Percentiles rank a stretch among this genome's conserved stretches.
Conservation (phyloP, 2,888 invertebrate genomes). For the Dinocampus coccinellae region DNA sequence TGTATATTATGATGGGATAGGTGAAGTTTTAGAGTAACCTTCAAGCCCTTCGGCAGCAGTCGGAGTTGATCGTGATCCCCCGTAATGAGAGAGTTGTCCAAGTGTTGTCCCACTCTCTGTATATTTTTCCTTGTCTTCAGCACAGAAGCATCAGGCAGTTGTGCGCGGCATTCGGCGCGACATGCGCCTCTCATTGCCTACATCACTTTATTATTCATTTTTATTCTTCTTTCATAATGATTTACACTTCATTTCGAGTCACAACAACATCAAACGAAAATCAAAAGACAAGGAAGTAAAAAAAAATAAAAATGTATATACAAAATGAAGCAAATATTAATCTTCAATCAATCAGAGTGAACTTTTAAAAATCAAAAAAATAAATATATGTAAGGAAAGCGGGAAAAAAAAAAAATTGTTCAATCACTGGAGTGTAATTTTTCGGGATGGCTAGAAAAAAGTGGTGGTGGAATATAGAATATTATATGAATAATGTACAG, state of each 20-base stretch:
- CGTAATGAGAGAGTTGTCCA: constrained; percentile 37
- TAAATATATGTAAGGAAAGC: background rate
- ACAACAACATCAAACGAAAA: background rate
- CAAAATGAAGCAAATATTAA: background rate
- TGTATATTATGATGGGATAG: background rate
- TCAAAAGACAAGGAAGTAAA: background rate
- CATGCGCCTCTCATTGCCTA: background rate
- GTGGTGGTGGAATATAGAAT: background rate
- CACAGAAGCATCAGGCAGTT: background rate
- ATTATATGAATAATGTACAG: background rate
- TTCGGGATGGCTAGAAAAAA: background rate
- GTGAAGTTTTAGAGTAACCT: constrained; percentile 1
- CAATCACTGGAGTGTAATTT: background rate
- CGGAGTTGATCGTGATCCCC: constrained; percentile 55
- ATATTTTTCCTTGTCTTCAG: background rate
- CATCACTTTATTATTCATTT: background rate
- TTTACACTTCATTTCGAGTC: background rate
- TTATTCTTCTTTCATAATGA: background rate
- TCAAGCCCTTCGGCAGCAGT: constrained; percentile 46
- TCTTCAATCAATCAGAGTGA: background rate
- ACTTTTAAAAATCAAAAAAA: background rate
- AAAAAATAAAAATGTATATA: background rate
- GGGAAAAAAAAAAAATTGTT: too few relatives aligned
- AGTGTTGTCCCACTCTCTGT: constrained; percentile 1
- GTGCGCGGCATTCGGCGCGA: background rate